Percentiles rank a stretch among this genome's conserved stretches.
phyloP scores from a whole-genome alignment of 2,888 invertebrate species.

The Dryobotodes eremita region DNA sequence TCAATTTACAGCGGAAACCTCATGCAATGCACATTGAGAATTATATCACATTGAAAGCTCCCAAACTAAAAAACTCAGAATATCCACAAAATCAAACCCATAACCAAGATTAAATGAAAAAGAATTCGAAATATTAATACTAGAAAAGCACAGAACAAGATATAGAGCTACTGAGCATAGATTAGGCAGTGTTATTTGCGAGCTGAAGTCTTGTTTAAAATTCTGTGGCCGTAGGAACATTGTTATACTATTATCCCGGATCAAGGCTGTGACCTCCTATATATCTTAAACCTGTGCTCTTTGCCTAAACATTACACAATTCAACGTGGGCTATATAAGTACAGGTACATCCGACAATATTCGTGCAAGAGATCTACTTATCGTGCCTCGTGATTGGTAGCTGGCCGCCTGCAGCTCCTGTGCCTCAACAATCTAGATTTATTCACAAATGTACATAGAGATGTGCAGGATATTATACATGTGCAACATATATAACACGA shows the following conservation, averaged over 20 bases:
- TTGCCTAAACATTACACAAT: conserved; percentile 75
- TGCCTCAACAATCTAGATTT: conserved; percentile 76
- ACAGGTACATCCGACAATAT: conserved; percentile 71
- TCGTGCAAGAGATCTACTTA: conserved; percentile 85
- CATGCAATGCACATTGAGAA: conserved; percentile 79
- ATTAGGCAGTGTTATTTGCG: conserved; percentile 90
- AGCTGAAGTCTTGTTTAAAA: conserved; percentile 81
- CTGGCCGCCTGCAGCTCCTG: conserved; percentile 89
- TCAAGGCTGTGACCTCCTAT: conserved; percentile 74
- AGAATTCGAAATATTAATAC: conserved; percentile 79
- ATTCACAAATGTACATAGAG: conserved; percentile 76
- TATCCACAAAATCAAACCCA: conserved; percentile 75
- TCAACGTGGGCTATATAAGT: conserved; percentile 73
- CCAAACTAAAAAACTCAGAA: conserved; percentile 73
- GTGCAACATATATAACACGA: conserved; percentile 81
- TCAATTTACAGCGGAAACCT: conserved; percentile 66
- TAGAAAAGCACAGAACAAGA: conserved; percentile 87
- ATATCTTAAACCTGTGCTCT: conserved; percentile 84
- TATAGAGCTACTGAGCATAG: conserved; percentile 87
- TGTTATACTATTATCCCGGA: conserved; percentile 77
- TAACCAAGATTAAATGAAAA: conserved; percentile 70
- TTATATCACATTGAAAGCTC: conserved; percentile 76
- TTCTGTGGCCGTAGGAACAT: conserved; percentile 78
- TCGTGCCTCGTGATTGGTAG: conserved; percentile 85
- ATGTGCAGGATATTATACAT: conserved; percentile 86